Evolutionary conservation across 2,113 vertebrate species (phyloP).

Genomic region (Syrrhaptes paradoxus): DNA sequence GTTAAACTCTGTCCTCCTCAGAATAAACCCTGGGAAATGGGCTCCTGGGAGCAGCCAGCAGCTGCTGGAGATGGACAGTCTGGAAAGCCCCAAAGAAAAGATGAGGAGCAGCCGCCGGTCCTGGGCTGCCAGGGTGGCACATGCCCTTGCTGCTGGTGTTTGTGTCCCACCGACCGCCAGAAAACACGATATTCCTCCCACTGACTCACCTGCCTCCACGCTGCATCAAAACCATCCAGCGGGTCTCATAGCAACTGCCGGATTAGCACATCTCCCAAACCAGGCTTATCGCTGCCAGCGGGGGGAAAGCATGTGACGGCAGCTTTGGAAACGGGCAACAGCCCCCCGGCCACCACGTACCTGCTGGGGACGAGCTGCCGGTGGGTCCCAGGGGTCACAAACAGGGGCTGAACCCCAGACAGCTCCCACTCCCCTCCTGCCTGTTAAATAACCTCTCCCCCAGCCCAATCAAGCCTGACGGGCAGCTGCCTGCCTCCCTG

Average conservation of each 20-base stretch:
- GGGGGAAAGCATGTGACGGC: not conserved
- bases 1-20: not conserved
- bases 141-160: fast-evolving
- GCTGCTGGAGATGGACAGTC: not conserved
- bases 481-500: not conserved
- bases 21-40: not conserved
- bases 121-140: fast-evolving
- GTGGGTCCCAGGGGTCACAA: not conserved
- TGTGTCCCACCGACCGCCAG: not conserved
- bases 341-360: fast-evolving
- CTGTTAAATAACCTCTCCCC: not conserved
- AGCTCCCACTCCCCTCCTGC: not conserved
- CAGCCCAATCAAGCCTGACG: not conserved
- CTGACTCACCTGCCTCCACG: constrained; percentile 18
- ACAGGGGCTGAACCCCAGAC: not conserved
- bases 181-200: not conserved
- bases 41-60: not conserved
- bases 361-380: not conserved
- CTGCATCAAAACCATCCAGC: not conserved
- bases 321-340: not conserved
- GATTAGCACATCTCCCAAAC: not conserved
- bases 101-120: not conserved
- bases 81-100: not conserved
- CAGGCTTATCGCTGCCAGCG: not conserved
- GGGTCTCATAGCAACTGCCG: not conserved